Evolutionary conservation across 2,888 invertebrate species (phyloP), one percentile per base, ranked within the genome.

Genomic region (Perizoma affinitatum): DNA sequence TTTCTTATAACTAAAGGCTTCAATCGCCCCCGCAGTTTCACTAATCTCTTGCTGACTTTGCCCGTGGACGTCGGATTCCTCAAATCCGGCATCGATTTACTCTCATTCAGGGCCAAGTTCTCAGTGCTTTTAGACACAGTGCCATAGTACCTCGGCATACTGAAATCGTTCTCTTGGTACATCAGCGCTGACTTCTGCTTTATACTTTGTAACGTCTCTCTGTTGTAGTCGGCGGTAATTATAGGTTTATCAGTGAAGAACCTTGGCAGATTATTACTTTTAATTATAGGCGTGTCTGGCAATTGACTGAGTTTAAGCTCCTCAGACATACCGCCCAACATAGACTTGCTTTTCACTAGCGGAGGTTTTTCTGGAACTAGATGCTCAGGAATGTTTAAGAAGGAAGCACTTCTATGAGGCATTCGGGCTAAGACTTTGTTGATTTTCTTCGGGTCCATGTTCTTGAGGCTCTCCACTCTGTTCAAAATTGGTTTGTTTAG

Each of bases 71-170:
- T 63, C 0, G 87, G 86, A 54, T 76, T 84, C 43, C 90, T 84
- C 33, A 93, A 77, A 75, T 93, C 93, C 1, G 93, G 93, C 92
- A 93, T 92, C 0, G 93, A 92, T 51, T 90, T 92, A 53, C 93
- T 92, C 54, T 92, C 90, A 40, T 90, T 88, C 0, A 90, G 86
- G 0, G 89, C 76, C 4, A 77, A 63, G 5, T 74, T 73, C 40
- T 88, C 86, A 0, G 74, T 65, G 0, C 82, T 65, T 47, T 88
- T 86, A 0, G 86, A 72, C 0, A 88, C 79, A 1, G 89, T 83
- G 0, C 94, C 92, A 67, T 94, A 94, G 69, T 94, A 94, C 60
- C 95, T 85, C 0, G 94, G 94, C 95, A 94, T 94, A 22, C 94
- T 94, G 56, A 93, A 94, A 66, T 94, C 95, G 52, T 83, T 84